Evolutionary conservation across 2,888 invertebrate genomes (phyloP), one percentile per base, ranked within the genome.

Genomic region (Drosophila macrospina): DNA sequence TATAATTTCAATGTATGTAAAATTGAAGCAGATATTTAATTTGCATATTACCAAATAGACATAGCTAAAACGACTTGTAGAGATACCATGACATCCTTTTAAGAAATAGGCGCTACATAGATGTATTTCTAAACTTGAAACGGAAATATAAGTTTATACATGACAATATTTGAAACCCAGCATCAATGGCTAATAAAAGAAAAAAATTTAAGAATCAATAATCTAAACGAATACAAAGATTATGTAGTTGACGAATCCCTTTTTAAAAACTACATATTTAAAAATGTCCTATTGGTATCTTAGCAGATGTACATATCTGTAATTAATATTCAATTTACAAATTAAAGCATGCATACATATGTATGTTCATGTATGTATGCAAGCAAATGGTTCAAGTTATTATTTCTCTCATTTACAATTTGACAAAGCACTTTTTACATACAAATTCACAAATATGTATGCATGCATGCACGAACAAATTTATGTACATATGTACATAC

Each of bases 341-440:
- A 8, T 39, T 42, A 24, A 5, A 8, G 41, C 50, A 48, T 48
- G 15, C 39, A 24, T 39, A 8, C 30, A 24, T 42, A 42, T 36
- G 42, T 54, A 63, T 64, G 64, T 45, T 7, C 28, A 28, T 20
- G 20, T n/a, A 68, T n/a, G 36, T 20, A 54, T 34, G n/a, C 5
- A 16, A 30, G 15, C 2, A 28, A 28, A 8, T 32, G 32, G 20
- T 36, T 36, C 4, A 39, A 39, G 3, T 20, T 20, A 20, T 20
- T 20, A 20, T 20, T 20, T 20, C 1, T 20, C 20, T 20, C 20
- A 20, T 20, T 20, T 20, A 20, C 20, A 20, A 20, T 54, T 41
- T 7, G 26, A 16, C 41, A n/a, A 20, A 34, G 39, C 47, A 57
- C 55, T 48, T 62, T 55, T 42, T 41, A 51, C 50, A 59, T 42